Conservation (phyloP, 2,888 invertebrate genomes). For the Ophonus ardosiacus region DNA sequence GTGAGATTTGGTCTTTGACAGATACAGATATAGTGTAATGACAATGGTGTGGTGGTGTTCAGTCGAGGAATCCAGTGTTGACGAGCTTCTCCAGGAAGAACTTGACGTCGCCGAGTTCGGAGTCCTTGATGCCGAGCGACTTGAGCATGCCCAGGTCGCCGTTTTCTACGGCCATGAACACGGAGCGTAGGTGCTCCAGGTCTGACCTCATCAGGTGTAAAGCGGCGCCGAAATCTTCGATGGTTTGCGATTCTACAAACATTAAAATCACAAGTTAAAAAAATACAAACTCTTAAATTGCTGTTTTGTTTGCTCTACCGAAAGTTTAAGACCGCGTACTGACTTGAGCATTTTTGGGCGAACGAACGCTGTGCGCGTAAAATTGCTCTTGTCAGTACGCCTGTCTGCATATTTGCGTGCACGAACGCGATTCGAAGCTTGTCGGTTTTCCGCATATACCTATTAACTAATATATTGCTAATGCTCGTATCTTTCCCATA, state of each 20-base stretch:
- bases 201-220: constrained; percentile 91
- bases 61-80: constrained; percentile 97
- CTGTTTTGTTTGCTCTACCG: too few species aligned
- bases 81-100: constrained; percentile 97
- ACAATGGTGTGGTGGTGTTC: constrained; percentile 80
- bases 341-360: too few species aligned
- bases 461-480: too few species aligned
- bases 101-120: constrained; percentile 95
- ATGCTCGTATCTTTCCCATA: too few species aligned
- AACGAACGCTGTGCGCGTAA: too few species aligned
- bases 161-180: constrained; percentile 97
- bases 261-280: neutral
- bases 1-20: constrained; percentile 71
- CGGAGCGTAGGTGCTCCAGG: constrained; percentile 93
- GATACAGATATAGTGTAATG: constrained; percentile 78
- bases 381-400: too few species aligned
- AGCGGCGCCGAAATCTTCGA: constrained; percentile 95
- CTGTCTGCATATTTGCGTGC: too few species aligned
- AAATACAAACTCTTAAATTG: too few species aligned
- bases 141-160: constrained; percentile 96
- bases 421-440: too few species aligned
- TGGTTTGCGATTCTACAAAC: constrained; percentile 92
- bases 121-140: constrained; percentile 96
- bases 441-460: too few species aligned
- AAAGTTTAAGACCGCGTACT: too few species aligned